Evolutionary conservation across 2,113 vertebrate species (phyloP).

Genomic region (Hemiprocne comata): DNA sequence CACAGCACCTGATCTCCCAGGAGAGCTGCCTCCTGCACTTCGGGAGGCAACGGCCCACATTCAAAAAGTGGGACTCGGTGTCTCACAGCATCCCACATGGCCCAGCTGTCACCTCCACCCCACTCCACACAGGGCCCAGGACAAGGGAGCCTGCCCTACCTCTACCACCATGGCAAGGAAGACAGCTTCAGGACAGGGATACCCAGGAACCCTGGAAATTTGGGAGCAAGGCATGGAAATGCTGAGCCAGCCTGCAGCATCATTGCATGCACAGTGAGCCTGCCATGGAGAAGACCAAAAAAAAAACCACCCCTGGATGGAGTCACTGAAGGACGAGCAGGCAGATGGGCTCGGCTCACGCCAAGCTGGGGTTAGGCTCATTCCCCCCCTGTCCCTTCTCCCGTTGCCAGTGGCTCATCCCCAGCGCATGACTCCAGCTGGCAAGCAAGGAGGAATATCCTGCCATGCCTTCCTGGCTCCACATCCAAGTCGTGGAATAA

Average conservation of each 20-base stretch:
- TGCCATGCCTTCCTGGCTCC: conserved; percentile 15
- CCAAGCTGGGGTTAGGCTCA: not conserved
- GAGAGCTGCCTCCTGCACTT: conserved; percentile 59
- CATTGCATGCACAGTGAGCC: not conserved
- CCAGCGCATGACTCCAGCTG: conserved; percentile 14
- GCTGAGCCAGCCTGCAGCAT: conserved; percentile 26
- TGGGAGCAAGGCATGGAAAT: not conserved
- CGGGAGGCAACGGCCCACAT: conserved; percentile 53
- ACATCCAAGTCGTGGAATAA: conserved; percentile 20
- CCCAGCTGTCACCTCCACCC: conserved; percentile 56
- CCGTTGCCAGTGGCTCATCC: not conserved
- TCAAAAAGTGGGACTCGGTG: conserved; percentile 42
- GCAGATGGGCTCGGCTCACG: conserved; percentile 12
- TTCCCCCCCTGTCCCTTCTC: not conserved
- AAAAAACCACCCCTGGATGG: not conserved
- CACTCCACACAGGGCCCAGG: not conserved
- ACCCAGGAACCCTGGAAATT: fast-evolving
- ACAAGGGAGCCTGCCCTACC: not conserved
- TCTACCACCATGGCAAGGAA: not conserved
- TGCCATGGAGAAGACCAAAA: not conserved
- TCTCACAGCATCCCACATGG: conserved; percentile 57
- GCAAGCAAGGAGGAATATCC: not conserved
- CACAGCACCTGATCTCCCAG: conserved; percentile 62
- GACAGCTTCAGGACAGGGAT: not conserved
- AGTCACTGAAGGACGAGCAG: not conserved